A percentile compares a stretch with the other conserved stretches of the same genome.
Evolutionary conservation across 2,888 invertebrate genomes (phyloP).

Genomic region (Chrysolina oricalcia): DNA sequence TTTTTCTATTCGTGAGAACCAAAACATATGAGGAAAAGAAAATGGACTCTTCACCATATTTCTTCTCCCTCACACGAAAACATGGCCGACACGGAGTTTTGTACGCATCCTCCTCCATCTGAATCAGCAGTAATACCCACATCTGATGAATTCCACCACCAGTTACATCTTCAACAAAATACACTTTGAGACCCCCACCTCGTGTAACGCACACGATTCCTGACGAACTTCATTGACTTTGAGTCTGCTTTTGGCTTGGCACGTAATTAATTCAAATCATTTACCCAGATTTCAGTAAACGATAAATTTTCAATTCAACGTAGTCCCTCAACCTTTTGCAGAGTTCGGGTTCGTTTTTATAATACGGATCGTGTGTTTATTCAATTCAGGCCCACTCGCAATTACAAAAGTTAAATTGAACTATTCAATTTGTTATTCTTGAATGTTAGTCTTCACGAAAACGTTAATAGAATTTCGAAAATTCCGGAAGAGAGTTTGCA

Average conservation of each 20-base stretch:
- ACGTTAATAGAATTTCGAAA: not conserved
- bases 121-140: too few relatives aligned
- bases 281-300: not conserved
- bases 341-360: too few relatives aligned
- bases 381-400: not conserved
- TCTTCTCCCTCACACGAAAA: too few relatives aligned
- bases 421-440: constrained; percentile 2
- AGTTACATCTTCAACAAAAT: too few relatives aligned
- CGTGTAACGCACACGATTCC: too few relatives aligned
- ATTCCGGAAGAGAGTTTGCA: not conserved
- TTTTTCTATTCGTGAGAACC: too few relatives aligned
- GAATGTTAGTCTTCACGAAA: constrained; percentile 2
- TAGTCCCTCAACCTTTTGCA: not conserved
- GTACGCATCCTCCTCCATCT: too few relatives aligned
- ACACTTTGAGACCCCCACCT: too few relatives aligned
- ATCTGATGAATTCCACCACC: too few relatives aligned
- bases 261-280: not conserved
- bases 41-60: too few relatives aligned
- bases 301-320: not conserved
- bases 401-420: not conserved
- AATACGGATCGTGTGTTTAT: not conserved
- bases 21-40: too few relatives aligned
- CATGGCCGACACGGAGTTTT: too few relatives aligned
- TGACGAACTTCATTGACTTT: not conserved
- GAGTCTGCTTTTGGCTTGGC: not conserved